These are phyloP conservation scores for Alosa sapidissima DNA, from an alignment of 2,797 vertebrate genomes.

Conservation along the genomic window DNA sequence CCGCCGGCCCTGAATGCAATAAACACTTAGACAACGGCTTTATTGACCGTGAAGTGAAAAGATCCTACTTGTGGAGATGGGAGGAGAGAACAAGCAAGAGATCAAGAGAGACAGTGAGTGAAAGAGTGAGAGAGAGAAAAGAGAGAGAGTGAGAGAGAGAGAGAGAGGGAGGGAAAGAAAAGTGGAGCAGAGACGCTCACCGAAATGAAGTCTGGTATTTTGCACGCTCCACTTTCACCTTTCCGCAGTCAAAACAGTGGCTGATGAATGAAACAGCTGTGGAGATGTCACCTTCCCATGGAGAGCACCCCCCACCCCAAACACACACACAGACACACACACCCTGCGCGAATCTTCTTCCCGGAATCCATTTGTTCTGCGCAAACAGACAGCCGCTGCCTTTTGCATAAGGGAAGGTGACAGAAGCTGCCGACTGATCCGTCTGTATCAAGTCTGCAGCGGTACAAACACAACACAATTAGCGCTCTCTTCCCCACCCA, in stretches of 20 bases:
- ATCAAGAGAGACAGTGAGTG: neutral
- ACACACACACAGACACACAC: neutral
- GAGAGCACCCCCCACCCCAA: neutral
- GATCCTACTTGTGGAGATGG: constrained; percentile 40
- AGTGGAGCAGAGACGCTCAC: neutral
- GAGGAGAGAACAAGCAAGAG: constrained; percentile 14
- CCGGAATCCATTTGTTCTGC: constrained; percentile 31
- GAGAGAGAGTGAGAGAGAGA: neutral
- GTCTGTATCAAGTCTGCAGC: neutral
- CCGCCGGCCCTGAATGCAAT: neutral
- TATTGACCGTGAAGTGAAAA: constrained; percentile 32
- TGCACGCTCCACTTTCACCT: neutral
- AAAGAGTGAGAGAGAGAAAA: neutral
- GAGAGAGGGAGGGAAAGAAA: neutral
- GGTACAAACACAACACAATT: neutral
- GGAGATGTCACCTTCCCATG: constrained; percentile 31
- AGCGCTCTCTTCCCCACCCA: constrained; percentile 1
- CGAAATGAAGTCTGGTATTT: constrained; percentile 26
- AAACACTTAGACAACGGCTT: constrained; percentile 13
- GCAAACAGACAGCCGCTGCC: neutral
- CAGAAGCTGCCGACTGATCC: neutral
- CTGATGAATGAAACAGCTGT: constrained; percentile 14
- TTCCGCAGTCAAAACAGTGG: neutral
- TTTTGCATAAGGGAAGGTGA: constrained; percentile 8
- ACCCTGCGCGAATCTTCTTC: neutral